These are phyloP conservation scores for Agelaius phoeniceus DNA, from an alignment of 2,113 vertebrate species.

Conservation along the genomic window DNA sequence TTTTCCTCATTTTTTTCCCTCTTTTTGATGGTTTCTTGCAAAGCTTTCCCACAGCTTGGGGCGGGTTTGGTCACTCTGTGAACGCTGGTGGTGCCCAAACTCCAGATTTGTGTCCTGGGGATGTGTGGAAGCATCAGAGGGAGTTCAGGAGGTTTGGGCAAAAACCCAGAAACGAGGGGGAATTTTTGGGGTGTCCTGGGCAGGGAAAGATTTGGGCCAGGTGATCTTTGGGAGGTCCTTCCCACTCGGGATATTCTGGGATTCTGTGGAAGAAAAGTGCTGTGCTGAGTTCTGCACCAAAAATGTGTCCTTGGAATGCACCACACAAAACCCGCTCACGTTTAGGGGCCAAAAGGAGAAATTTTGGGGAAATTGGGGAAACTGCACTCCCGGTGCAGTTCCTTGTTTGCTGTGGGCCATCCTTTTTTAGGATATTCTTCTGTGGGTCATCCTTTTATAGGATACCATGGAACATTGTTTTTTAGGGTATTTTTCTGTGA, in stretches of 20 bases:
- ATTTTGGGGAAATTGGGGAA: background rate
- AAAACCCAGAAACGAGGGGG: fast-evolving
- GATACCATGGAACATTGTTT: background rate
- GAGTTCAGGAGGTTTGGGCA: background rate
- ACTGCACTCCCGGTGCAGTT: background rate
- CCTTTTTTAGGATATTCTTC: background rate
- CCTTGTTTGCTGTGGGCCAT: background rate
- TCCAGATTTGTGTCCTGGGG: background rate
- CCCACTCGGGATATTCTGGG: background rate
- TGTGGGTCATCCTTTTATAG: background rate
- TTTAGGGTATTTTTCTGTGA: background rate
- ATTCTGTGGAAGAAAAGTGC: background rate
- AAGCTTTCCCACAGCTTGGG: background rate
- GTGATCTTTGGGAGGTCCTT: background rate
- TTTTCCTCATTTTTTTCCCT: background rate
- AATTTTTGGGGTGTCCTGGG: background rate
- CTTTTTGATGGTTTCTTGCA: background rate
- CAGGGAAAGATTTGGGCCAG: no score
- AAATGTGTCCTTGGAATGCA: fast-evolving
- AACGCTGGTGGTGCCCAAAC: fast-evolving
- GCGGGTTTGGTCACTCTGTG: background rate
- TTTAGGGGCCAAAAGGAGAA: background rate
- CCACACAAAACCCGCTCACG: fast-evolving
- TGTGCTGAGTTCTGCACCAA: background rate
- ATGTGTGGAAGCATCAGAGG: background rate